Percentiles rank a stretch among this genome's conserved stretches.
Evolutionary conservation across 2,113 vertebrate species (phyloP).

Genomic region (Rynchops niger): DNA sequence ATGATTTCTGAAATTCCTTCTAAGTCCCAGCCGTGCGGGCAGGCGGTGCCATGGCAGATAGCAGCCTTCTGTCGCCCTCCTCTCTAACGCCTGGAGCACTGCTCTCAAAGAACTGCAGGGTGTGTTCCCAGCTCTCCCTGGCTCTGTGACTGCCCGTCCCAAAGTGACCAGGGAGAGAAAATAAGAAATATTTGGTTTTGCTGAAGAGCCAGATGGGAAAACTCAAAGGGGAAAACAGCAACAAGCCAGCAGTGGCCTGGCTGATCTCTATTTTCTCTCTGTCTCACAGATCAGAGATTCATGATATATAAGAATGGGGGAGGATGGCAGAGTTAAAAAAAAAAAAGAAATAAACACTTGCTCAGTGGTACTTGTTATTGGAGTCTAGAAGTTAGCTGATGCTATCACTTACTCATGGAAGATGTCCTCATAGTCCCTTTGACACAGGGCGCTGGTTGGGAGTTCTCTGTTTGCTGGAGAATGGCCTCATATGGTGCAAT

Average conservation of each 20-base stretch:
- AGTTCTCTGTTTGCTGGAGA: neutral
- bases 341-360: neutral
- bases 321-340: neutral
- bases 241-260: neutral
- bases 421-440: neutral
- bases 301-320: accelerated
- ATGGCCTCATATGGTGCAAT: neutral
- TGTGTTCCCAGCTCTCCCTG: neutral
- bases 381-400: neutral
- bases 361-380: neutral
- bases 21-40: neutral
- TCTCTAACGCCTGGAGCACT: neutral
- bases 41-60: neutral
- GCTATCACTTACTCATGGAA: neutral
- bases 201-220: neutral
- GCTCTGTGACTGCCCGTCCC: neutral
- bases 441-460: no score
- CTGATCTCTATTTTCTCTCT: neutral
- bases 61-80: neutral
- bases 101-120: neutral
- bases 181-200: neutral
- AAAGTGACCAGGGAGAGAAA: neutral
- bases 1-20: neutral
- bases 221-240: neutral
- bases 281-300: neutral